Evolutionary conservation across 2,113 vertebrate genomes (phyloP), one percentile per base, ranked within the genome.

Genomic region (Hydropotes inermis): DNA sequence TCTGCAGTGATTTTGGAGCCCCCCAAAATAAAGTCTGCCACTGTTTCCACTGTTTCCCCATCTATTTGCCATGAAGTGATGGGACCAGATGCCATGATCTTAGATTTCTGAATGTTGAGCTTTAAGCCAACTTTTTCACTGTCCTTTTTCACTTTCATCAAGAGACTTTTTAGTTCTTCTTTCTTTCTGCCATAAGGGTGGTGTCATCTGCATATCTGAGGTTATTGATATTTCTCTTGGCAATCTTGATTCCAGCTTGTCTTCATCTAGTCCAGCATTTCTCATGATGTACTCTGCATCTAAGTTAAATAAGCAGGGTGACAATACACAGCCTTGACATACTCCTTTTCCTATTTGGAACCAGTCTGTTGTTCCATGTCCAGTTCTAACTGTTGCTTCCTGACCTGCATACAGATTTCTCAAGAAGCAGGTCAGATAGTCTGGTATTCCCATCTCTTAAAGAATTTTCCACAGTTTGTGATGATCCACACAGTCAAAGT

Each of bases 11-110:
- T n/a, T 67, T 67, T 67, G 61, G 33, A 67, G 33, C 61, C 61
- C 61, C 15, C 0, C 0, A 64, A 64, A 64, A 64, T 64, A 64
- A 64, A 64, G 61, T 64, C 15, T n/a, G 7, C 0, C 15, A 64
- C 30, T 64, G 30, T 61, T 61, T 33, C 14, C 60, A 61, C 60
- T 61, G 30, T 64, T 64, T n/a, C 30, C 61, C 15, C 61, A 64
- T 64, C 61, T 64, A 64, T 64, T 64, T 64, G 3, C 61, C 30
- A 64, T 1, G 30, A n/a, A n/a, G 61, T 64, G 61, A 64, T 64
- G 61, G 61, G 30, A 64, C 61, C 7, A 1, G 61, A 64, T 64
- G 61, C 61, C 61, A n/a, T 64, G 15, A 64, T 64, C 61, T 64
- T 64, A 64, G 61, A n/a, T n/a, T 64, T 64, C 33, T 64, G 61